A percentile compares a stretch with the other conserved stretches of the same genome.
Conservation (phyloP, 2,888 invertebrate genomes). For the Drosophila buzzatii region DNA sequence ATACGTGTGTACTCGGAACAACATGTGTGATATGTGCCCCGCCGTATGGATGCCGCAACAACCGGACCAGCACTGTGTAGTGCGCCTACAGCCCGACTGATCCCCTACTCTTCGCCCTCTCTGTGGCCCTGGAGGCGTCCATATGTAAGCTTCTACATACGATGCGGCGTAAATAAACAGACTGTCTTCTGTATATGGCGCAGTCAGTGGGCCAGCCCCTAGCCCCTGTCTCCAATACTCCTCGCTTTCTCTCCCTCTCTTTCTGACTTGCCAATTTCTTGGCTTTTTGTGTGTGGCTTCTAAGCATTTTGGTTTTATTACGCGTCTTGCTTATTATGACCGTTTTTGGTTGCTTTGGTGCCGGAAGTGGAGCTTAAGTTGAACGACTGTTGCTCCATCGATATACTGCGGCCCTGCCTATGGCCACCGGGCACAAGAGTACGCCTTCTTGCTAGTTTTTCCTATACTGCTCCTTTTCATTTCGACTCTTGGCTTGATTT, state of each 20-base stretch:
- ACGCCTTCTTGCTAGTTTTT: slow-evolving; percentile 8
- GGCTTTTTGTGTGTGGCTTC: slow-evolving; percentile 32
- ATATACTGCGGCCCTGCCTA: slow-evolving; percentile 45
- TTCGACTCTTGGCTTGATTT: slow-evolving; percentile 78
- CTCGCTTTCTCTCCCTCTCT: background rate
- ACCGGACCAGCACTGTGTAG: slow-evolving; percentile 37
- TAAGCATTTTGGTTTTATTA: slow-evolving; percentile 67
- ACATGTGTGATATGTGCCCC: slow-evolving; percentile 85
- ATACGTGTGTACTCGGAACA: slow-evolving; percentile 84
- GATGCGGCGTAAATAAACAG: slow-evolving; percentile 85
- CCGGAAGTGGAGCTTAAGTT: slow-evolving; percentile 62
- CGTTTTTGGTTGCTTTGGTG: slow-evolving; percentile 19
- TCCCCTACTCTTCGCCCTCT: background rate
- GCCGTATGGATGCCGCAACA: slow-evolving; percentile 84
- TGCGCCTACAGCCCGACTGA: background rate
- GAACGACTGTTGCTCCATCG: slow-evolving; percentile 71
- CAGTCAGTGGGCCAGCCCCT: slow-evolving; percentile 18
- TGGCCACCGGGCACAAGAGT: slow-evolving; percentile 42
- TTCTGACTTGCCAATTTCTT: slow-evolving; percentile 7
- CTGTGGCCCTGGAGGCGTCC: slow-evolving; percentile 76
- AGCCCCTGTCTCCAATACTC: background rate
- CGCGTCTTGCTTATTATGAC: slow-evolving; percentile 48
- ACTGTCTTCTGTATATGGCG: slow-evolving; percentile 76
- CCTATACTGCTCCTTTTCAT: background rate
- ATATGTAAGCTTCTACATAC: slow-evolving; percentile 85